Base-by-base conservation (phyloP, 2,797 vertebrate species). In the Tapera naevia region DNA sequence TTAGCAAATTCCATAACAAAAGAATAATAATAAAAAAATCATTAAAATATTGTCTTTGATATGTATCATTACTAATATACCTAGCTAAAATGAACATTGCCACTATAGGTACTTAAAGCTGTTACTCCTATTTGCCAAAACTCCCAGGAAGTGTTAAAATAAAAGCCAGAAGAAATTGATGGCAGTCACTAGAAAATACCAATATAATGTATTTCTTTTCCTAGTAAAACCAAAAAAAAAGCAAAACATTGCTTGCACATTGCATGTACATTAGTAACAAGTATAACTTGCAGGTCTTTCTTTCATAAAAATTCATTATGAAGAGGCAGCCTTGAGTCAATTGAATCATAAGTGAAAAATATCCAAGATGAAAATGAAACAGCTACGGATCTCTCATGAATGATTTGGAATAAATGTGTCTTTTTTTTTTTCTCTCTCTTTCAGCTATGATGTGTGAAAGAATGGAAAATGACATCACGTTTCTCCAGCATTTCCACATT, bases 301-400 rank as follows among this genome's bases (percentile, higher is more conserved):
- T 81, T 51, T 86, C 46, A 69, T 69, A 78, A 89, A 89, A 89
- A 75, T 43, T 76, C 25, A 60, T 45, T 88, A 69, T 43, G 62
- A 90, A 91, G 32, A 57, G 37, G 30, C 6, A 74, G 58, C 79
- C 54, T 56, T 78, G 25, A 84, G 41, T 90, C 54, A 86, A 54
- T 30, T 56, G 66, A 83, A 71, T 80, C 51, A 79, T n/a, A 91
- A 91, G n/a, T 18, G 13, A 80, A 91, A 91, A 82, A 32, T 93
- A 91, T 86, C 86, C 70, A 61, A 78, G 53, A 94, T 57, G 45
- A 86, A 83, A 83, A 83, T 69, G n/a, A 89, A n/a, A 72, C 21
- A 86, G 64, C 16, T 85, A 70, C 76, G 22, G 24, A 64, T 85
- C 22, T 76, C 50, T 73, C 21, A 13, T 35, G 88, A 91, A 27